Percentiles rank a stretch among this genome's conserved stretches.
These are phyloP conservation scores for Xestia c-nigrum DNA, from an alignment of 2,888 invertebrate genomes.

Conservation along the genomic window DNA sequence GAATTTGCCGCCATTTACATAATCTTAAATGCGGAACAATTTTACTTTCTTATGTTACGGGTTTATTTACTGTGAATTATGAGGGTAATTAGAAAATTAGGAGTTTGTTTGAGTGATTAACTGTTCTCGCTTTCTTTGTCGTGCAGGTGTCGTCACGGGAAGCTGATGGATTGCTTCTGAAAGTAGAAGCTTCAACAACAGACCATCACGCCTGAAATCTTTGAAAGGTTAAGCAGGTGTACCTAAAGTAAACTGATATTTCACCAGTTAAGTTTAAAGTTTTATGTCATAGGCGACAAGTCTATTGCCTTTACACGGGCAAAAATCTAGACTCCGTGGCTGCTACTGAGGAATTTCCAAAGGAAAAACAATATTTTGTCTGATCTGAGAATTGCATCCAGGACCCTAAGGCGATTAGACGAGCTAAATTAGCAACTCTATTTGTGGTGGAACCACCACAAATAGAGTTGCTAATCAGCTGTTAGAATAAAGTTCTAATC, in stretches of 20 bases:
- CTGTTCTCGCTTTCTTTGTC: not conserved
- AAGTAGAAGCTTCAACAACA: not conserved
- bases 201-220: not conserved
- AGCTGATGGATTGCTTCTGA: conserved; percentile 20
- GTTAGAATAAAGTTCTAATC: too few relatives aligned
- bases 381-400: too few relatives aligned
- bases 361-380: too few relatives aligned
- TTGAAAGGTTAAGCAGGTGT: not conserved
- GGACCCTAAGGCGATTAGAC: not conserved
- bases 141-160: conserved; percentile 12
- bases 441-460: too few relatives aligned
- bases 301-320: not conserved
- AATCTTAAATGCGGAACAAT: conserved; percentile 66
- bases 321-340: not conserved
- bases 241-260: not conserved
- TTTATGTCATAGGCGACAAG: not conserved
- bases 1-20: conserved; percentile 69
- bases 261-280: not conserved
- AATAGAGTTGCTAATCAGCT: too few relatives aligned
- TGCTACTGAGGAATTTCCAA: not conserved
- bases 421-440: too few relatives aligned
- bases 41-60: conserved; percentile 57
- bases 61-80: conserved; percentile 53
- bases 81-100: conserved; percentile 51
- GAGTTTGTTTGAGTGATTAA: conserved; percentile 45